Base-by-base conservation (phyloP, 2,888 invertebrate genomes). In the Ophonus ardosiacus region DNA sequence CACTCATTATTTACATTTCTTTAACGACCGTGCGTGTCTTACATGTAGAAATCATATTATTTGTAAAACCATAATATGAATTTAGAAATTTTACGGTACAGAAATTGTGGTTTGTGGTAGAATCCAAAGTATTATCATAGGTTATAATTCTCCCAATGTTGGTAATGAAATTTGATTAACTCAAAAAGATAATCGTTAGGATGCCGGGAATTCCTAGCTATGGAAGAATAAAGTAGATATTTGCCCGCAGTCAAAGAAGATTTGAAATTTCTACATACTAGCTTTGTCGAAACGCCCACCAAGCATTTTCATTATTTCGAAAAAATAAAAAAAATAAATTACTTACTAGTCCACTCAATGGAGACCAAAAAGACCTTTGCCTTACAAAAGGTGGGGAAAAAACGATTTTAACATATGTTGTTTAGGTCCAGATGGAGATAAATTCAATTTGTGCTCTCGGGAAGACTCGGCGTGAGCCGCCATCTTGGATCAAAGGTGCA, bases 1-100 rank as follows among this genome's bases (percentile, higher is more conserved):
- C 10, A 68, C 40, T 68, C 38, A 68, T 68, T 63, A 38, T 40
- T 40, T 68, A 68, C 43, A 13, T 15, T 68, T n/a, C 24, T 24
- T 40, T 18, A 17, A 13, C 40, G 15, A 7, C 71, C 10, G 43
- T 38, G 31, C 40, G 40, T 38, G 68, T n/a, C 38, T 74, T 43
- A 40, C 17, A 8, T 17, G 18, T 74, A 43, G 71, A 74, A 74
- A 74, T 43, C 71, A 43, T 74, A 74, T 17, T 38, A 40, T 38
- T 38, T 71, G 13, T 24, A 68, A 24, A 68, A 68, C 68, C 68
- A 68, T 38, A 68, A 31, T 68, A 68, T 68, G 38, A 31, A 38
- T 38, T 68, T 68, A 21, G 24, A 68, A 68, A 68, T 68, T 38
- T 6, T 38, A 68, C 63, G 24, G 4, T 68, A n/a, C 68, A 1